These are phyloP conservation scores for Eueides isabella DNA, from an alignment of 1,140 invertebrate genomes.

Conservation along the genomic window DNA sequence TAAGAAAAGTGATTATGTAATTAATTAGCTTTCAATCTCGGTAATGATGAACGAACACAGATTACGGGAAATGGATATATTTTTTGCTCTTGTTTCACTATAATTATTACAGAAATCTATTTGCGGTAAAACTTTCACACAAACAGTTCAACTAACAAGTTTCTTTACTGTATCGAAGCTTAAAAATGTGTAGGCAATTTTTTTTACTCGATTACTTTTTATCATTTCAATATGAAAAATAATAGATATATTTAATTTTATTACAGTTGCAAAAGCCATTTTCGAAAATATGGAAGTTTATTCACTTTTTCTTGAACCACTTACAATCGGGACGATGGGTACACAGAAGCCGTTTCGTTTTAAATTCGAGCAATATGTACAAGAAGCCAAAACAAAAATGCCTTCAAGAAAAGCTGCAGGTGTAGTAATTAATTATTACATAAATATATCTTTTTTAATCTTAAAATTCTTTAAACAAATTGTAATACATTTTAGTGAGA, in stretches of 20 bases:
- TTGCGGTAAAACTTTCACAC: conserved; percentile 38
- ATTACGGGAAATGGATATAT: not conserved
- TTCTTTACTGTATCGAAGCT: not conserved
- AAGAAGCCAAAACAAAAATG: conserved; percentile 73
- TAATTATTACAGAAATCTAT: conserved; percentile 27
- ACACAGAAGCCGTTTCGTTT: conserved; percentile 73
- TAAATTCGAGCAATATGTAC: conserved; percentile 68
- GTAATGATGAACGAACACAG: conserved; percentile 1
- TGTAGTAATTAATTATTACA: conserved; percentile 28
- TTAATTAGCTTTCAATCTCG: not conserved
- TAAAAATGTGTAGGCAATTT: not conserved
- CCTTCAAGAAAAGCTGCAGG: conserved; percentile 70
- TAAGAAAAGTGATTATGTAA: too few relatives aligned
- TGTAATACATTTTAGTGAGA: too few relatives aligned
- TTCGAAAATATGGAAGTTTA: conserved; percentile 70
- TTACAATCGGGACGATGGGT: conserved; percentile 70
- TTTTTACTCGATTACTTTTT: not conserved
- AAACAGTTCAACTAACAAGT: conserved; percentile 18
- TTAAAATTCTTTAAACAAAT: too few relatives aligned
- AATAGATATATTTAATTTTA: not conserved
- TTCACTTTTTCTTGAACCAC: conserved; percentile 63
- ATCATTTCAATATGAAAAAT: not conserved
- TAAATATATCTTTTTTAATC: not conserved
- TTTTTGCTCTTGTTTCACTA: conserved; percentile 28
- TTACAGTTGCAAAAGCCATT: conserved; percentile 67